A percentile compares a stretch with the other conserved stretches of the same genome.
Evolutionary conservation across 2,888 invertebrate species (phyloP).

Genomic region (Tiliacea citrago): DNA sequence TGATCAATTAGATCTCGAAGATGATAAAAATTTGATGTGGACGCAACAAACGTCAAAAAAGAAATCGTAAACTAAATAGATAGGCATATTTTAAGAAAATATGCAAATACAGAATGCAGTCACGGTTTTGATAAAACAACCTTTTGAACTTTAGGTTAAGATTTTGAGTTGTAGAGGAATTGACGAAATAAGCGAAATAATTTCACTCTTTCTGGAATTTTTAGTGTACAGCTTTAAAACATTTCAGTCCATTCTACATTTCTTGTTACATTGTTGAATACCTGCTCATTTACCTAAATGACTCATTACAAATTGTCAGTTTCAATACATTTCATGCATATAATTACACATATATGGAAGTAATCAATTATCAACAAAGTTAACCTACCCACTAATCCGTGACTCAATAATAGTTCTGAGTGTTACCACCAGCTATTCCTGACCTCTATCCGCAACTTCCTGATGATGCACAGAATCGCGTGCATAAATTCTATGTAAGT

Average conservation of each 20-base stretch:
- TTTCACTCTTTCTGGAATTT: too few species aligned
- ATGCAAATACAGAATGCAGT: neutral
- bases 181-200: neutral
- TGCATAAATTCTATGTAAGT: conserved; percentile 48
- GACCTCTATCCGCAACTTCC: conserved; percentile 47
- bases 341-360: conserved; percentile 6
- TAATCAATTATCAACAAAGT: conserved; percentile 7
- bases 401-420: conserved; percentile 17
- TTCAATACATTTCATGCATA: neutral
- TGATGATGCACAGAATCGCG: conserved; percentile 45
- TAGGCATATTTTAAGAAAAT: neutral
- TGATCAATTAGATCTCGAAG: neutral
- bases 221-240: too few species aligned
- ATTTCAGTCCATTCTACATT: neutral
- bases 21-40: neutral
- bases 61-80: neutral
- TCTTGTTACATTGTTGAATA: neutral
- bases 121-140: neutral
- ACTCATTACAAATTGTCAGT: neutral
- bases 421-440: conserved; percentile 17
- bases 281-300: conserved; percentile 8
- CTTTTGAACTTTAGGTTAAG: neutral
- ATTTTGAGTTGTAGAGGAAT: neutral
- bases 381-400: conserved; percentile 20
- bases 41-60: neutral